Base-by-base conservation (phyloP, 2,888 invertebrate species). In the Bruchidius siliquastri region DNA sequence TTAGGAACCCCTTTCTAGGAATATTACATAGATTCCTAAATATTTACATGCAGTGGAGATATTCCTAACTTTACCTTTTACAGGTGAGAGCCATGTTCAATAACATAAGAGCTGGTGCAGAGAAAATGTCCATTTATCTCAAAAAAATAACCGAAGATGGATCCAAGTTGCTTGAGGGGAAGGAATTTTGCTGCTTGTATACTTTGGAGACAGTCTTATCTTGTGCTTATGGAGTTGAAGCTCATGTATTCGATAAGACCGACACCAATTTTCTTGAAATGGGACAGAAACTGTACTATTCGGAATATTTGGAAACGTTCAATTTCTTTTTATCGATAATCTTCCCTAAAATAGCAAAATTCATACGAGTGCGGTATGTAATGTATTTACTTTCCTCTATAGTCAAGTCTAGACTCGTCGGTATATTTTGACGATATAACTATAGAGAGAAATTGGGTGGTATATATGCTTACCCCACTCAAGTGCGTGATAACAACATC, bases 11-110 rank as follows among this genome's bases (percentile, higher is more conserved):
- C n/a, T n/a, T n/a, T n/a, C n/a, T n/a, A n/a, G n/a, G n/a, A n/a
- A n/a, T n/a, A n/a, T n/a, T n/a, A n/a, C n/a, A n/a, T n/a, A n/a
- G n/a, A n/a, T n/a, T n/a, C n/a, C n/a, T n/a, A n/a, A n/a, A n/a
- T n/a, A n/a, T n/a, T n/a, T n/a, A n/a, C n/a, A n/a, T n/a, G n/a
- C n/a, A n/a, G n/a, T n/a, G n/a, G n/a, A n/a, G n/a, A n/a, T n/a
- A n/a, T n/a, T n/a, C n/a, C n/a, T n/a, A n/a, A 18, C 13, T 49
- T 49, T 49, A 18, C 13, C 13, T 49, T 70, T 81, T 81, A 71
- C 26, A 84, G 84, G 85, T 87, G 67, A 90, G 88, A 77, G 81
- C 86, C 0, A 87, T 89, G 78, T 88, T 88, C 75, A 86, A 87
- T 0, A 82, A 89, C 2, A 86, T 90, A 8, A 80, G 83, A 21